Base-by-base conservation (phyloP, 92 coral and sea anemone species). In the Porites evermanni region DNA sequence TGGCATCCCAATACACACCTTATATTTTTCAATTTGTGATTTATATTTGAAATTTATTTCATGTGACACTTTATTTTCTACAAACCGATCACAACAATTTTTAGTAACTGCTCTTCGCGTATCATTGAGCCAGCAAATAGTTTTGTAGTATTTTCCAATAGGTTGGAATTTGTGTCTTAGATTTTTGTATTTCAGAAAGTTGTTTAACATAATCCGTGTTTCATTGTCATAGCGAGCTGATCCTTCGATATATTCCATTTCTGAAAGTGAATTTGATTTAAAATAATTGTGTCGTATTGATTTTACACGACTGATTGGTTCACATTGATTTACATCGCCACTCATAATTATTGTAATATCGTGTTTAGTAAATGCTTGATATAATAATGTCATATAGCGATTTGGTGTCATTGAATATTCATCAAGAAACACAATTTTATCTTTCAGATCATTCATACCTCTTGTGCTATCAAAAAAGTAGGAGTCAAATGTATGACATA, bases 371-470 rank as follows among this genome's bases (percentile, higher is more conserved):
- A 26, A 26, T 1, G 29, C 1, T 26, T 61, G 7, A 29, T 81
- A 87, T 2, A 87, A 81, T 59, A 5, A 53, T 3, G 90, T 67
- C 64, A 87, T 79, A 81, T 75, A 82, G 50, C 71, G 70, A 13
- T 87, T 81, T 14, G 87, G 88, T 1, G 56, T 53, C 90, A 87
- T 87, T 2, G 64, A 23, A 52, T 53, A 87, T 19, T 87, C 91
- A 21, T 80, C 91, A 60, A 87, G 68, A 38, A 71, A 18, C 2
- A 58, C 61, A 2, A 81, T 58, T 51, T 71, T 80, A 26, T 80
- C 85, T 12, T 87, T 80, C 12, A 71, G 14, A 72, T 63, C 69
- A 7, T 77, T 12, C 0, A 86, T 86, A 12, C 69, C 17, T 13
- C 78, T 0, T 76, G 21, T 2, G 60, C 75, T 7, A 60, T 12